These are phyloP conservation scores for Aporophyla nigra DNA, from an alignment of 2,888 invertebrate genomes.

Conservation along the genomic window DNA sequence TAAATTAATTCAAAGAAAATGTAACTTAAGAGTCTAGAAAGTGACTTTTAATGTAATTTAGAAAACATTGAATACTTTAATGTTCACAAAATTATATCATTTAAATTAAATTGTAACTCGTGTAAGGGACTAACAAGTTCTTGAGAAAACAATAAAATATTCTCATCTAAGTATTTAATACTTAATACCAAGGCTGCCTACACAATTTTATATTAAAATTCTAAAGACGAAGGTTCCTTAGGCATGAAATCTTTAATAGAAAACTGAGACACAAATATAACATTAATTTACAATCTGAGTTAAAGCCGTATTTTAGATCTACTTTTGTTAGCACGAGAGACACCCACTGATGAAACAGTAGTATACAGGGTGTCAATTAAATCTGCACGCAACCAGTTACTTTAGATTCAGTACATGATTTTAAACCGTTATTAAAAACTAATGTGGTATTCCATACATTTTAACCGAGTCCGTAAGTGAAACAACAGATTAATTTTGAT, in stretches of 20 bases:
- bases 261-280: not conserved
- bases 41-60: slow-evolving; percentile 39
- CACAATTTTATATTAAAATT: not conserved
- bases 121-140: not conserved
- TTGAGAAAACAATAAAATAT: not conserved
- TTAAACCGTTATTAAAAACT: too few species aligned
- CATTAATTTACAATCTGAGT: not conserved
- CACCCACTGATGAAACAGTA: not conserved
- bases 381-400: too few species aligned
- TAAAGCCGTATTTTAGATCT: not conserved
- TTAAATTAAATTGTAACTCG: slow-evolving; percentile 1
- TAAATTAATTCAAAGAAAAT: slow-evolving; percentile 23
- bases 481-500: too few species aligned
- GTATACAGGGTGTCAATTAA: too few species aligned
- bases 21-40: not conserved
- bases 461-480: too few species aligned
- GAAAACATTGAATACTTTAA: slow-evolving; percentile 27
- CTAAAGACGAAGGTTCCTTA: not conserved
- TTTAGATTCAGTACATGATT: too few species aligned
- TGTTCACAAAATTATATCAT: not conserved
- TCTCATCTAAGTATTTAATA: not conserved
- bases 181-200: not conserved
- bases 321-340: not conserved
- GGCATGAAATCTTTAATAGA: not conserved
- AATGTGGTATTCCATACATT: too few species aligned